phyloP scores from a whole-genome alignment of 2,888 invertebrate genomes.

The Hirtodrosophila duncani region DNA sequence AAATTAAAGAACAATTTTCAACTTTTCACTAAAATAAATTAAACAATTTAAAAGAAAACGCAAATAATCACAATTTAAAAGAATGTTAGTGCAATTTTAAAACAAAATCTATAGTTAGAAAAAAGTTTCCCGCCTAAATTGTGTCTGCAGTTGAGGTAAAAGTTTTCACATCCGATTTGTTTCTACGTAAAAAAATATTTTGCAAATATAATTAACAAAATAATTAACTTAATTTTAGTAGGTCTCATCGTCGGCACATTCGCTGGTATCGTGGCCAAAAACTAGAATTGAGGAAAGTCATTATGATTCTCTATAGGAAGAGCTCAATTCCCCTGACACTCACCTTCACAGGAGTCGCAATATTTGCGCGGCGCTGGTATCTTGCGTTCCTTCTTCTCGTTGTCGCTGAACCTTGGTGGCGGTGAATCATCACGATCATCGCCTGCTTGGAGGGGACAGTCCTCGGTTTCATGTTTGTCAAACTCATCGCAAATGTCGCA shows the following conservation, averaged over 20 bases:
- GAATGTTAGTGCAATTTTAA: conserved; percentile 10
- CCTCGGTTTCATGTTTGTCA: conserved; percentile 98
- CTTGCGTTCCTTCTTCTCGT: conserved; percentile 73
- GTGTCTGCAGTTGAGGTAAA: conserved; percentile 21
- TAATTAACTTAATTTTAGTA: conserved; percentile 40
- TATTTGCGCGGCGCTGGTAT: conserved; percentile 84
- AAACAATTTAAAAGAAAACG: conserved; percentile 33
- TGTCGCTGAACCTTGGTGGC: conserved; percentile 52
- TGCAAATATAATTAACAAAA: conserved; percentile 31
- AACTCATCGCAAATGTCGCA: conserved; percentile 99
- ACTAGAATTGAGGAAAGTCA: conserved; percentile 79
- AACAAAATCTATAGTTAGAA: conserved; percentile 1
- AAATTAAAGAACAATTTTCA: conserved; percentile 46
- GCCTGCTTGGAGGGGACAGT: conserved; percentile 92
- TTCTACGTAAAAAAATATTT: conserved; percentile 13
- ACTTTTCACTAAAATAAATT: conserved; percentile 35
- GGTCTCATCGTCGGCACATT: conserved; percentile 87
- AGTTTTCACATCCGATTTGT: conserved; percentile 16
- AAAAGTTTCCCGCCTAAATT: neutral
- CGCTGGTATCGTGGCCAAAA: conserved; percentile 91
- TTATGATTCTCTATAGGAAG: neutral
- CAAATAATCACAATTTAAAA: conserved; percentile 27
- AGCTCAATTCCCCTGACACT: neutral
- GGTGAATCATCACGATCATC: conserved; percentile 79
- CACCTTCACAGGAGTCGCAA: conserved; percentile 96